Evolutionary conservation across 2,888 invertebrate species (phyloP).

Genomic region (Pterostichus madidus): DNA sequence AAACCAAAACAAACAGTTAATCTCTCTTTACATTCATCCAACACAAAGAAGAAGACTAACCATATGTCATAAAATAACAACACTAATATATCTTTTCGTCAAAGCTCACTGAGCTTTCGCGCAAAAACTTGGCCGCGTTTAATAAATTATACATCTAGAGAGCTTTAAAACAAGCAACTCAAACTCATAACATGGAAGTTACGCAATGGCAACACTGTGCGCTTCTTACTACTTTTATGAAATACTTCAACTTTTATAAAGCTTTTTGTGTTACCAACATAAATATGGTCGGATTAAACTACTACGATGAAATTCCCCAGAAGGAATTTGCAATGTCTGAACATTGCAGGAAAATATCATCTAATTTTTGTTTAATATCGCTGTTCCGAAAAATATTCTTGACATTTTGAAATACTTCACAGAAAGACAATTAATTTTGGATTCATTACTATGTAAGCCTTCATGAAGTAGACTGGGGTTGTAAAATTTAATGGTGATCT

Average conservation of each 20-base stretch:
- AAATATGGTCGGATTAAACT: slow-evolving; percentile 3
- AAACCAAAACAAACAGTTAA: not conserved
- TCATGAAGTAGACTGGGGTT: not conserved
- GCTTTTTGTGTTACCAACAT: slow-evolving; percentile 7
- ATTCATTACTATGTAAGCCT: not conserved
- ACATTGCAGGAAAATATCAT: not conserved
- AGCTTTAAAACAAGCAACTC: not conserved
- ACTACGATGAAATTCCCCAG: not conserved
- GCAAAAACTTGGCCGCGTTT: slow-evolving; percentile 1
- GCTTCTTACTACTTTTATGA: not conserved
- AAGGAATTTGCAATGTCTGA: not conserved
- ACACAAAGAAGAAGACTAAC: not conserved
- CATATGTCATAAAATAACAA: not conserved
- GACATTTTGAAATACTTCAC: no score
- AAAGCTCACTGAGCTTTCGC: not conserved
- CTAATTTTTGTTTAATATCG: slow-evolving; percentile 1
- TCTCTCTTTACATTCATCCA: not conserved
- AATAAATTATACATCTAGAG: slow-evolving; percentile 11
- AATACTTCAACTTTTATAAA: slow-evolving; percentile 15
- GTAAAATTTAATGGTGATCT: slow-evolving; percentile 11
- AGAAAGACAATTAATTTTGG: not conserved
- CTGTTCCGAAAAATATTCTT: no score
- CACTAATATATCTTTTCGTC: not conserved
- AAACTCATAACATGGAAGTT: slow-evolving; percentile 1
- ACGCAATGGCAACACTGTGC: not conserved